Conservation (phyloP, 53 echinoderm and acorn worm genomes). For the Astropecten irregularis region DNA sequence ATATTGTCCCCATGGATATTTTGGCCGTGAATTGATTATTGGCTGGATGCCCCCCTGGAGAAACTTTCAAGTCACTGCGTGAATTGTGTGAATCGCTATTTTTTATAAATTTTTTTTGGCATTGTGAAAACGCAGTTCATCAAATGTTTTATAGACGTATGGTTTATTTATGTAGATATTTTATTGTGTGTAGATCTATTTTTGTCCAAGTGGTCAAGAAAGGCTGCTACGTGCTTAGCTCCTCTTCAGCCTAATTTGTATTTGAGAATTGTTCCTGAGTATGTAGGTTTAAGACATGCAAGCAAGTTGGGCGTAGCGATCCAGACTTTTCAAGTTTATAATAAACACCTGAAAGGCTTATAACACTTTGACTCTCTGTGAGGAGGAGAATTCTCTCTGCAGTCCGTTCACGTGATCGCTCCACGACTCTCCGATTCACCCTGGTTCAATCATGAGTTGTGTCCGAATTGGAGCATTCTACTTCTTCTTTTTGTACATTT, state of each 20-base stretch:
- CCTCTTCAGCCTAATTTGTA: slow-evolving; percentile 16
- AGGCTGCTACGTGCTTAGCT: too few relatives aligned
- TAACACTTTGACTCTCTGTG: too few relatives aligned
- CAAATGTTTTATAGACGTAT: too few relatives aligned
- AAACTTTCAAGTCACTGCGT: neutral
- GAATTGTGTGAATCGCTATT: neutral
- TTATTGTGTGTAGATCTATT: neutral
- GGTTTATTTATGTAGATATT: neutral
- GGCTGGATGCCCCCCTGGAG: slow-evolving; percentile 26
- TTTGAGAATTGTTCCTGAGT: neutral
- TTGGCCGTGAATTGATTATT: slow-evolving; percentile 39
- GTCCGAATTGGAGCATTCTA: neutral
- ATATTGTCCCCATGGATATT: slow-evolving; percentile 31
- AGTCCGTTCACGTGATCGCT: slow-evolving; percentile 7
- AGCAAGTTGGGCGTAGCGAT: slow-evolving; percentile 31
- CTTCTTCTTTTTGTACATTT: neutral
- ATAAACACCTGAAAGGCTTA: too few relatives aligned
- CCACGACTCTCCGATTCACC: neutral
- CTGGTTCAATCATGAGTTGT: neutral
- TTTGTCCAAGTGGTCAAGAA: neutral
- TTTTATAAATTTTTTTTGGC: slow-evolving; percentile 10
- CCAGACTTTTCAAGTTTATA: slow-evolving; percentile 29
- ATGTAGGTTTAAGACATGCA: slow-evolving; percentile 5
- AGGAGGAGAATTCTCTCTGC: too few relatives aligned
- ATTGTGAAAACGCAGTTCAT: neutral